A percentile compares a stretch with the other conserved stretches of the same genome.
Conservation (phyloP, 2,113 vertebrate species). For the Leuciscus idus region DNA sequence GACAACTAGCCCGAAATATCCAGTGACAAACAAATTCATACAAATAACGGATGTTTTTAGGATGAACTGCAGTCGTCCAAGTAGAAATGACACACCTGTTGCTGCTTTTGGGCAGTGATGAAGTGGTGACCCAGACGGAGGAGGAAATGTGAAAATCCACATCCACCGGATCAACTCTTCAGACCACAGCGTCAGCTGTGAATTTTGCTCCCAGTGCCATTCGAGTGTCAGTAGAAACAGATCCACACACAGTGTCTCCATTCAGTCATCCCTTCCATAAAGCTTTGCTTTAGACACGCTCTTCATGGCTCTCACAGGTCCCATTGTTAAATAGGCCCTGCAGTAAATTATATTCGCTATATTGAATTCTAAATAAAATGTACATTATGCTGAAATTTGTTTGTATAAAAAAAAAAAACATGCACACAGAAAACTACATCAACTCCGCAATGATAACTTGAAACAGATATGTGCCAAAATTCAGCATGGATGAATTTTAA, state of each 20-base stretch:
- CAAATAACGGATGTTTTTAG: neutral
- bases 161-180: conserved; percentile 55
- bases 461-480: conserved; percentile 39
- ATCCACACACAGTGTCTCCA: conserved; percentile 53
- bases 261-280: conserved; percentile 51
- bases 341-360: neutral
- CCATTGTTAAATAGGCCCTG: conserved; percentile 36
- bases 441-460: conserved; percentile 14
- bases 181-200: conserved; percentile 59
- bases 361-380: neutral
- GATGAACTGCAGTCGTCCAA: neutral
- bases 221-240: conserved; percentile 21
- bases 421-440: neutral
- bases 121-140: conserved; percentile 48
- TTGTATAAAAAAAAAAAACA: neutral
- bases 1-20: neutral
- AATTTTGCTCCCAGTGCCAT: conserved; percentile 35
- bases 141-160: conserved; percentile 59
- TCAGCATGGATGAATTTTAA: conserved; percentile 28
- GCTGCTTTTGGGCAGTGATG: conserved; percentile 47
- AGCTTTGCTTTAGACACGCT: conserved; percentile 60
- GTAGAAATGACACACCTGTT: conserved; percentile 56
- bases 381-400: neutral
- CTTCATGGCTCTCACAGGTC: conserved; percentile 42
- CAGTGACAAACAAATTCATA: neutral